These are phyloP conservation scores for Poliocrania exsul DNA, from an alignment of 2,797 vertebrate species.

Conservation along the genomic window DNA sequence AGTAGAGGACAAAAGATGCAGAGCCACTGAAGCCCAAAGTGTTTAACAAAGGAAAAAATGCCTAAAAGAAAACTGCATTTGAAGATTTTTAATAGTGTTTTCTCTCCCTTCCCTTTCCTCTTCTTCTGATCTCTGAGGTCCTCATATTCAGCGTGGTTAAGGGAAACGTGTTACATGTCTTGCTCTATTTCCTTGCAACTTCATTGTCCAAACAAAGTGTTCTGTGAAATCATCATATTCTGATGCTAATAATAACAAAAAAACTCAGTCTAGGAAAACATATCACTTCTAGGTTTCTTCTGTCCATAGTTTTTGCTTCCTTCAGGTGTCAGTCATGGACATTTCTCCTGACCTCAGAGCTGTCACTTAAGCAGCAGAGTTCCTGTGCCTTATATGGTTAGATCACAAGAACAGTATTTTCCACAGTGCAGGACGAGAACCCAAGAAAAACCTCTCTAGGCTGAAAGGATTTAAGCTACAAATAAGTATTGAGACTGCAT, in stretches of 20 bases:
- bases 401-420: not conserved
- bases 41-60: not conserved
- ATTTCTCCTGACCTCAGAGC: not conserved
- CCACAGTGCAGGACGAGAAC: not conserved
- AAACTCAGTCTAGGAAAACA: not conserved
- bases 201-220: not conserved
- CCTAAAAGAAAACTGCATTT: not conserved
- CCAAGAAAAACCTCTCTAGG: not conserved
- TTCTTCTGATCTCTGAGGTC: not conserved
- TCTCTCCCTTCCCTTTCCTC: fast-evolving
- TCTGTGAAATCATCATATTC: not conserved
- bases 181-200: not conserved
- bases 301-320: not conserved
- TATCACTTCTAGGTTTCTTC: not conserved
- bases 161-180: not conserved
- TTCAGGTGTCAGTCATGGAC: not conserved
- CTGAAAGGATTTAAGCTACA: not conserved
- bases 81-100: not conserved
- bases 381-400: not conserved
- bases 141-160: not conserved
- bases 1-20: not conserved
- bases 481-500: not conserved
- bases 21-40: not conserved
- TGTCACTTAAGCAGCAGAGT: not conserved
- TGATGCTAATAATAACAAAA: not conserved